phyloP scores from a whole-genome alignment of 2,888 invertebrate species.

The Sipunculus nudus region DNA sequence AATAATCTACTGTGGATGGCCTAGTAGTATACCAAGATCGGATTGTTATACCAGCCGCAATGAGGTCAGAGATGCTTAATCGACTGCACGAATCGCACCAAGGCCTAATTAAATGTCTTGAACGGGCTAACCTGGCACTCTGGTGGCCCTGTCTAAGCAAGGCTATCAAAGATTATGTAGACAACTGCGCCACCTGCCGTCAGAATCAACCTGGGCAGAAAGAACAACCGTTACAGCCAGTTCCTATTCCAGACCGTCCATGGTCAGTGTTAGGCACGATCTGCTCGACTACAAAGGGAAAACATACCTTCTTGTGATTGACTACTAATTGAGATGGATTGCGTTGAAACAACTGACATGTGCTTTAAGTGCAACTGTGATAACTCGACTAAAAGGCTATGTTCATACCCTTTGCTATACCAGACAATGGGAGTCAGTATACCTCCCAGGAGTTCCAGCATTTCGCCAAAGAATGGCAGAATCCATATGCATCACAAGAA shows the following conservation, averaged over 20 bases:
- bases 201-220: neutral
- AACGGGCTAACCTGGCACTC: neutral
- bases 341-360: neutral
- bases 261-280: slow-evolving; percentile 10
- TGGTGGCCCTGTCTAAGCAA: slow-evolving; percentile 12
- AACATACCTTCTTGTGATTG: neutral
- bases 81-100: slow-evolving; percentile 8
- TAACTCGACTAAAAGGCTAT: neutral
- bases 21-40: slow-evolving; percentile 9
- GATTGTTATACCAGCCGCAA: neutral
- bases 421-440: slow-evolving; percentile 11
- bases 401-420: neutral
- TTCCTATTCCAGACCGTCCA: neutral
- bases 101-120: neutral
- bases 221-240: neutral
- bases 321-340: slow-evolving; percentile 5
- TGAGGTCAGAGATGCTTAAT: neutral
- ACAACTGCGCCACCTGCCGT: neutral
- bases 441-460: neutral
- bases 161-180: neutral
- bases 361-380: neutral
- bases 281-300: neutral
- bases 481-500: too few relatives aligned
- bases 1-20: slow-evolving; percentile 23
- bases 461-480: neutral